These are phyloP conservation scores for Pseudorectes ferrugineus DNA, from an alignment of 2,113 vertebrate genomes.

Conservation along the genomic window DNA sequence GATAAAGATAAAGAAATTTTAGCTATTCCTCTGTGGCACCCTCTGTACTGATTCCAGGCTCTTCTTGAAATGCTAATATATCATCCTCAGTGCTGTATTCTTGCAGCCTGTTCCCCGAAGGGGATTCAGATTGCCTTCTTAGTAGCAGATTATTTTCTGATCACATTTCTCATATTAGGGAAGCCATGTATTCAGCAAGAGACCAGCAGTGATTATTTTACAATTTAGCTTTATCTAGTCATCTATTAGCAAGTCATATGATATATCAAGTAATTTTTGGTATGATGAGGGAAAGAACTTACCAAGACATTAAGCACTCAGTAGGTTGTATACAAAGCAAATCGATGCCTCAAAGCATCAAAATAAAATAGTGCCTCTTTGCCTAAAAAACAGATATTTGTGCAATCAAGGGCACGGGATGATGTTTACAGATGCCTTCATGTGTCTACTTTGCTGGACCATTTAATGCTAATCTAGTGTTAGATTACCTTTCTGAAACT, in stretches of 20 bases:
- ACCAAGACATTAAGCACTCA: slow-evolving; percentile 43
- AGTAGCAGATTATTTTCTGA: slow-evolving; percentile 56
- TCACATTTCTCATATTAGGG: slow-evolving; percentile 47
- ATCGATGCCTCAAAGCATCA: neutral
- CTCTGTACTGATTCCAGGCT: slow-evolving; percentile 15
- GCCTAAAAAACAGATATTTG: neutral
- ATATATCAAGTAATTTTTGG: slow-evolving; percentile 11
- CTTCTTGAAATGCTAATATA: slow-evolving; percentile 63
- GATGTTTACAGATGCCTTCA: neutral
- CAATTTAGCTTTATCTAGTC: slow-evolving; percentile 52
- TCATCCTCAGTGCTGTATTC: neutral
- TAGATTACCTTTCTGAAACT: slow-evolving; percentile 22
- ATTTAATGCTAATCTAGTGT: slow-evolving; percentile 46
- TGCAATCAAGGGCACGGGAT: neutral
- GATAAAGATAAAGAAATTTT: slow-evolving; percentile 43
- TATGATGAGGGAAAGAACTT: slow-evolving; percentile 17
- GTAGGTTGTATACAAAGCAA: slow-evolving; percentile 40
- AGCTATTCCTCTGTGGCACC: slow-evolving; percentile 25
- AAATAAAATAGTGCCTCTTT: slow-evolving; percentile 16
- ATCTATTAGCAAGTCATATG: slow-evolving; percentile 34
- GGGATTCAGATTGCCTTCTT: slow-evolving; percentile 40
- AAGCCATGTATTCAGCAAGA: slow-evolving; percentile 1
- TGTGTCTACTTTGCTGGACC: neutral
- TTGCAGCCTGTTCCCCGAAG: slow-evolving; percentile 13
- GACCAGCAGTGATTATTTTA: slow-evolving; percentile 32